Evolutionary conservation across 2,113 vertebrate species (phyloP).

Genomic region (Hyaena hyaena): DNA sequence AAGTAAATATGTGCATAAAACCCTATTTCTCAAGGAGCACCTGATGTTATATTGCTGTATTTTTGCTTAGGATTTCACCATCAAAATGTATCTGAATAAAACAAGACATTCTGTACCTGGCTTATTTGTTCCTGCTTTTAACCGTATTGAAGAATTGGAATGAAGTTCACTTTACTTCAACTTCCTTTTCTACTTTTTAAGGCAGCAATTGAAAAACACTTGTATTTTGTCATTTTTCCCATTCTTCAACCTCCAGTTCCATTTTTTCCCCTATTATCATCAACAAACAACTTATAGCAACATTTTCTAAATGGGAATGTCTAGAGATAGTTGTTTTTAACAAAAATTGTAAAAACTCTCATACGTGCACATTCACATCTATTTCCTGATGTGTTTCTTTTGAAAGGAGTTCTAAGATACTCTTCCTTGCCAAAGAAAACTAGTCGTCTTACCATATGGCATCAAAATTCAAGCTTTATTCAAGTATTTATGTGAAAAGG

Average conservation of each 20-base stretch:
- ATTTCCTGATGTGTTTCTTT: not conserved
- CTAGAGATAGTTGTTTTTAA: slow-evolving; percentile 55
- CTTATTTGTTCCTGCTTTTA: slow-evolving; percentile 34
- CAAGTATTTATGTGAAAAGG: not conserved
- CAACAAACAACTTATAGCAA: slow-evolving; percentile 28
- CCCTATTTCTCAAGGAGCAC: not conserved
- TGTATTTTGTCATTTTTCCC: not conserved
- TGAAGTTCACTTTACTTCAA: not conserved
- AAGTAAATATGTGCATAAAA: not conserved
- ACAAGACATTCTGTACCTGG: not conserved
- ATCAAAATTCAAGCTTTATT: slow-evolving; percentile 40
- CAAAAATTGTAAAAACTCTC: not conserved
- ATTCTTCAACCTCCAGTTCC: not conserved
- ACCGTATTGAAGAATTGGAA: not conserved
- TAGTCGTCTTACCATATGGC: not conserved
- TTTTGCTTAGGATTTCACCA: slow-evolving; percentile 30
- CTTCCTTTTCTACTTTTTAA: slow-evolving; percentile 34
- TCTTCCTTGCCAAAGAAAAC: slow-evolving; percentile 37
- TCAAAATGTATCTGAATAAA: not conserved
- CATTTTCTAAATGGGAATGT: not conserved
- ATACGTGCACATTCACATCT: not conserved
- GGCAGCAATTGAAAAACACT: not conserved
- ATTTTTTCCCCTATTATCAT: not conserved
- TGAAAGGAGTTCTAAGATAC: not conserved
- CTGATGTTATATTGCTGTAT: not conserved